A percentile compares a stretch with the other conserved stretches of the same genome.
Evolutionary conservation across 2,113 vertebrate genomes (phyloP).

Genomic region (Laticauda colubrina): DNA sequence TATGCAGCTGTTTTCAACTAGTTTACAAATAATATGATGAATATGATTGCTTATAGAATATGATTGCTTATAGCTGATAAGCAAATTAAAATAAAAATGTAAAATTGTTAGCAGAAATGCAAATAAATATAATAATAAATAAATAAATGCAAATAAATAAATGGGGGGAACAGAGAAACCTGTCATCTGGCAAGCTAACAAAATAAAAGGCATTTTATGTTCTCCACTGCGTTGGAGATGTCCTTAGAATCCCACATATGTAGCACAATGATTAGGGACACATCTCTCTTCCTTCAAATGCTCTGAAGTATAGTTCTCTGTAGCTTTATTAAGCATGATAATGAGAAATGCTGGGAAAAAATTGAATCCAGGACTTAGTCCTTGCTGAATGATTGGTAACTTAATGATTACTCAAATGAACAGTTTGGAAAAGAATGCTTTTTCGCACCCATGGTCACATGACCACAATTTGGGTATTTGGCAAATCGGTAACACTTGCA

Average conservation of each 20-base stretch:
- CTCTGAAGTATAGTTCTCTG: not conserved
- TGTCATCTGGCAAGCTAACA: not conserved
- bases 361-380: not conserved
- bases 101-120: not conserved
- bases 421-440: not conserved
- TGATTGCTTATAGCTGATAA: not conserved
- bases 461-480: not conserved
- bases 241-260: not conserved
- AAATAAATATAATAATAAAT: not conserved
- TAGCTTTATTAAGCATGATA: not conserved
- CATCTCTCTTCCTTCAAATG: not conserved
- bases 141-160: not conserved
- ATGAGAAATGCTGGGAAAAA: not conserved
- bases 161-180: not conserved
- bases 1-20: not conserved
- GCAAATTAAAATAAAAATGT: not conserved
- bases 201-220: not conserved
- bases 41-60: not conserved
- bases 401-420: not conserved
- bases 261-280: not conserved
- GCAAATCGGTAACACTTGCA: not conserved
- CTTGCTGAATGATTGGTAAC: not conserved
- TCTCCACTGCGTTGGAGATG: not conserved
- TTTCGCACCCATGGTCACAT: not conserved
- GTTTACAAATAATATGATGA: conserved; percentile 1